Evolutionary conservation across 1,140 invertebrate genomes (phyloP).

Genomic region (Eulimnadia texana): DNA sequence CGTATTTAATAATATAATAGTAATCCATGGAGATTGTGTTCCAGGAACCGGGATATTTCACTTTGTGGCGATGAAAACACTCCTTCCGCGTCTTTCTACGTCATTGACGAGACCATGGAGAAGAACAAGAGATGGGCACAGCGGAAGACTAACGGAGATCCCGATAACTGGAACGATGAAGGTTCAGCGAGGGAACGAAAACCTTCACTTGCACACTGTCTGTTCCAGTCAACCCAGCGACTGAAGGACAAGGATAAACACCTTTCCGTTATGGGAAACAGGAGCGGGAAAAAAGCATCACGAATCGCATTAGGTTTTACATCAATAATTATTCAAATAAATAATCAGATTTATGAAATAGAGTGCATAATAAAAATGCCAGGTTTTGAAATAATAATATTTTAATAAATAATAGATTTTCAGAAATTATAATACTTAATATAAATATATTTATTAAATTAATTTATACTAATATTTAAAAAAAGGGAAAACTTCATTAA

Average conservation of each 20-base stretch:
- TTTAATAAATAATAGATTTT: no score
- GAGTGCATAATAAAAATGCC: no score
- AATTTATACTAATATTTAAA: no score
- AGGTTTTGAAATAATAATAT: no score
- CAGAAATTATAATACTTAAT: no score
- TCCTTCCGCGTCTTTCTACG: constrained; percentile 21
- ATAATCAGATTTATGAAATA: no score
- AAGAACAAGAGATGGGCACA: constrained; percentile 17
- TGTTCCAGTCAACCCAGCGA: neutral
- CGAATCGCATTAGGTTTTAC: neutral
- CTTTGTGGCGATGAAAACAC: neutral
- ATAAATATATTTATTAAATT: no score
- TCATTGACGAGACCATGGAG: constrained; percentile 21
- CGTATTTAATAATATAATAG: neutral
- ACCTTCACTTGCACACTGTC: constrained; percentile 6
- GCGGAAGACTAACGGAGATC: neutral
- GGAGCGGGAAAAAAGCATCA: neutral
- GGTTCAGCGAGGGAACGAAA: neutral
- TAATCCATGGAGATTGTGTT: neutral
- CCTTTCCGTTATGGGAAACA: neutral
- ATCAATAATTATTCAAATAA: no score
- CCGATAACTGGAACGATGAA: constrained; percentile 9
- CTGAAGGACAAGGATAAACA: constrained; percentile 1
- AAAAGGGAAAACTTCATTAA: no score
- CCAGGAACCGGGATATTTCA: neutral